Evolutionary conservation across 2,113 vertebrate genomes (phyloP).

Genomic region (Vimba vimba): DNA sequence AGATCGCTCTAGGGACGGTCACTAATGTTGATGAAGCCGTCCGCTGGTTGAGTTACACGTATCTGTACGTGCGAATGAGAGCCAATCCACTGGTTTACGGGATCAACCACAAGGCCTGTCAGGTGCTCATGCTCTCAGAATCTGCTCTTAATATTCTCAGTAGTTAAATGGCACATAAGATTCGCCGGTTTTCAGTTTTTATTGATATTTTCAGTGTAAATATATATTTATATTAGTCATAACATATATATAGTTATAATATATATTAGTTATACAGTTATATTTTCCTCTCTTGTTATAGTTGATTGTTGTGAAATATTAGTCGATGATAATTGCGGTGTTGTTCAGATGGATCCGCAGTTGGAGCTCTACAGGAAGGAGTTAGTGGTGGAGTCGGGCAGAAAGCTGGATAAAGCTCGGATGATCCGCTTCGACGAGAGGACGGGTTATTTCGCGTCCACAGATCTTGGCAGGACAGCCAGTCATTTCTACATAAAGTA

Average conservation of each 20-base stretch:
- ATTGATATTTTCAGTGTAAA: background rate
- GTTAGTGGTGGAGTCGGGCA: conserved; percentile 87
- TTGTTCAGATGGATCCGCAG: conserved; percentile 86
- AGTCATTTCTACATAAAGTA: conserved; percentile 99
- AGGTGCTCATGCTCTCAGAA: conserved; percentile 75
- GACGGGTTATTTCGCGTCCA: conserved; percentile 95
- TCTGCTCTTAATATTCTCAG: background rate
- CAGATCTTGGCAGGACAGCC: conserved; percentile 93
- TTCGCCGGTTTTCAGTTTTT: background rate
- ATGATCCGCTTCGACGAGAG: conserved; percentile 99
- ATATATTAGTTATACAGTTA: no score
- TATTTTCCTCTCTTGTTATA: no score
- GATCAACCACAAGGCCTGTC: conserved; percentile 94
- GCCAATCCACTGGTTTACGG: conserved; percentile 96
- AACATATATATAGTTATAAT: no score
- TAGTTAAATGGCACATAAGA: background rate
- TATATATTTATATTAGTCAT: background rate
- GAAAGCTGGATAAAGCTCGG: conserved; percentile 92
- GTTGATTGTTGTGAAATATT: background rate
- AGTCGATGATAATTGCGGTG: background rate
- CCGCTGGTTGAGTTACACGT: conserved; percentile 98
- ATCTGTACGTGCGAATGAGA: conserved; percentile 98
- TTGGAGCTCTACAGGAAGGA: conserved; percentile 91
- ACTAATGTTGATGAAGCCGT: conserved; percentile 98
- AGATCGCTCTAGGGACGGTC: conserved; percentile 95